Evolutionary conservation across 1,140 invertebrate species (phyloP).

Genomic region (Zaprionus davidi): DNA sequence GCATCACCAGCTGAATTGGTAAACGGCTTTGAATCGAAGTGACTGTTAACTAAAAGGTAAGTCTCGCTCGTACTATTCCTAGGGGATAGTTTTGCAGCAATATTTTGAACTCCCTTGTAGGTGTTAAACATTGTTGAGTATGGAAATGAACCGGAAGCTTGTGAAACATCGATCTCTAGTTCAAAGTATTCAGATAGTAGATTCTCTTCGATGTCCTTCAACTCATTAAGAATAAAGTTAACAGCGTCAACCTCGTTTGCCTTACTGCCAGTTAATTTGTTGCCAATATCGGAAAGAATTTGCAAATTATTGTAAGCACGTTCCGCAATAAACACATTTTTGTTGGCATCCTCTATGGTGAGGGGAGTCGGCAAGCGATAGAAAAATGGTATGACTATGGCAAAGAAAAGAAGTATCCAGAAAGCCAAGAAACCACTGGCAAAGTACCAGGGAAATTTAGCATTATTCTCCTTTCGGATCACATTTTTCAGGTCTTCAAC

Average conservation of each 20-base stretch:
- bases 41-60: constrained; percentile 95
- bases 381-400: constrained; percentile 71
- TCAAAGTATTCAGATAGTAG: constrained; percentile 61
- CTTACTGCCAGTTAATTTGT: constrained; percentile 87
- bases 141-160: constrained; percentile 90
- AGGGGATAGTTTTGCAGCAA: constrained; percentile 90
- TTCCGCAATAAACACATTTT: constrained; percentile 65
- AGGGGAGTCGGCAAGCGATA: constrained; percentile 58
- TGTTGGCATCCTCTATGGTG: constrained; percentile 46
- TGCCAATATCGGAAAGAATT: constrained; percentile 89
- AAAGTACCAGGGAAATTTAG: constrained; percentile 60
- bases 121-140: constrained; percentile 90
- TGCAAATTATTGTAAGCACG: constrained; percentile 85
- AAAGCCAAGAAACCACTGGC: constrained; percentile 63
- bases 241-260: constrained; percentile 88
- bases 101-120: constrained; percentile 89
- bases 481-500: constrained; percentile 5
- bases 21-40: constrained; percentile 95
- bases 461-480: not conserved
- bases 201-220: constrained; percentile 42
- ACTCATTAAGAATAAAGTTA: constrained; percentile 84
- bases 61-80: constrained; percentile 65
- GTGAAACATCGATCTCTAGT: constrained; percentile 77
- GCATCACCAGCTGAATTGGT: constrained; percentile 90
- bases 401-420: constrained; percentile 66